phyloP scores from a whole-genome alignment of 1,140 invertebrate genomes.

The Schlechtendalia chinensis region DNA sequence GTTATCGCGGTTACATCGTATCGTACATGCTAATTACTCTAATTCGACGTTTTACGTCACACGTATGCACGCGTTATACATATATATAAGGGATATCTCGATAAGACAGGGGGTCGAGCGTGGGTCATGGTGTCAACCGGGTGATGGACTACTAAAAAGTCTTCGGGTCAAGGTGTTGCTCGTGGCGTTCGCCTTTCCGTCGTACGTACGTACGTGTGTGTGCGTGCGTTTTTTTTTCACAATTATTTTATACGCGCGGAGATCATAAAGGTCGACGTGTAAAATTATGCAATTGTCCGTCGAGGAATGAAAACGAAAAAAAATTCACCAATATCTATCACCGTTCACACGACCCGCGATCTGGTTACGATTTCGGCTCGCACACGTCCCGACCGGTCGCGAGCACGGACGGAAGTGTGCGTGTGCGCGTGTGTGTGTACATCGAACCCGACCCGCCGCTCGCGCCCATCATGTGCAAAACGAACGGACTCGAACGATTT shows the following conservation, averaged over 20 bases:
- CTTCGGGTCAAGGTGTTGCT: slow-evolving; percentile 25
- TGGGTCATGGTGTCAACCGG: slow-evolving; percentile 47
- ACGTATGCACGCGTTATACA: neutral
- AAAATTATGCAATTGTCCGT: slow-evolving; percentile 28
- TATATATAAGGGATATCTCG: slow-evolving; percentile 26
- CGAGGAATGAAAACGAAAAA: neutral
- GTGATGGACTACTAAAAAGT: slow-evolving; percentile 47
- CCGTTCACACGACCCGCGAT: neutral
- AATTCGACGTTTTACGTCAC: slow-evolving; percentile 35
- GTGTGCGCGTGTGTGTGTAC: too few species aligned
- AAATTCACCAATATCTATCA: too few species aligned
- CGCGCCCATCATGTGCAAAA: too few species aligned
- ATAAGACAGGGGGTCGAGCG: slow-evolving; percentile 35
- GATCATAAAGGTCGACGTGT: slow-evolving; percentile 30
- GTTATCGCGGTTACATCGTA: neutral
- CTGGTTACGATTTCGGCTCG: neutral
- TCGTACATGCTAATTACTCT: slow-evolving; percentile 30
- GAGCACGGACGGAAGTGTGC: too few species aligned
- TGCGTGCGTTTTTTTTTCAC: slow-evolving; percentile 27
- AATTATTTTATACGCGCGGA: slow-evolving; percentile 13
- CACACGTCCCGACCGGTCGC: too few species aligned
- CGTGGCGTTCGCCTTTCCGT: slow-evolving; percentile 15
- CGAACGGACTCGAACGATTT: too few species aligned
- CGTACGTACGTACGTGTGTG: neutral
- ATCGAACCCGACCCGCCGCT: too few species aligned